Evolutionary conservation across 2,888 invertebrate species (phyloP).

Genomic region (Dynastes maya): DNA sequence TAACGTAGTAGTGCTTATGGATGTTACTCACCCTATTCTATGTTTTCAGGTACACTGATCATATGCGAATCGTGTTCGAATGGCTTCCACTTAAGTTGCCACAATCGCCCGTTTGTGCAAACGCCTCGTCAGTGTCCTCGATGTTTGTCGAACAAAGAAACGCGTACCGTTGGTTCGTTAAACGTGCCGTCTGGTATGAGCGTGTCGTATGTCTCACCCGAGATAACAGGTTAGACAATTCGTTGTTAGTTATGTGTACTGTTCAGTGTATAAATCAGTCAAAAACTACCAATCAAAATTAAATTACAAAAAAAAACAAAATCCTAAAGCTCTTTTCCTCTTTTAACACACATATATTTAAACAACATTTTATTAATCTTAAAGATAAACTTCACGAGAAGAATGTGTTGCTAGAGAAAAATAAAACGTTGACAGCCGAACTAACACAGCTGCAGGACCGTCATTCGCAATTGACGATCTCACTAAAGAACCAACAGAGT

Average conservation of each 20-base stretch:
- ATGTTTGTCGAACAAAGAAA: constrained; percentile 67
- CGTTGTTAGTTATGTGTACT: constrained; percentile 50
- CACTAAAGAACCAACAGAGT: constrained; percentile 66
- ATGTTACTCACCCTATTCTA: not conserved
- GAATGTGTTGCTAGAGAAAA: constrained; percentile 66
- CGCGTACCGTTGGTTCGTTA: constrained; percentile 63
- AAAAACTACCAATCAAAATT: constrained; percentile 35
- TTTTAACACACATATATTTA: constrained; percentile 40
- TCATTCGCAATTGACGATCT: constrained; percentile 69
- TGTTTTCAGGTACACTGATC: constrained; percentile 68
- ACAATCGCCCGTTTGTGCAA: constrained; percentile 70
- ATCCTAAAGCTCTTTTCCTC: constrained; percentile 38
- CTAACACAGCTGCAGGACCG: constrained; percentile 68
- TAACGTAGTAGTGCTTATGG: no score
- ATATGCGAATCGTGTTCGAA: constrained; percentile 72
- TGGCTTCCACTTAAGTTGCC: constrained; percentile 73
- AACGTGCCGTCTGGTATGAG: constrained; percentile 67
- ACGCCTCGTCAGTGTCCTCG: constrained; percentile 71
- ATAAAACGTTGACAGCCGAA: constrained; percentile 66
- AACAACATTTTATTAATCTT: constrained; percentile 58
- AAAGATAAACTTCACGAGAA: constrained; percentile 69
- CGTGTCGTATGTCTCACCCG: constrained; percentile 64
- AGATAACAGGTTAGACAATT: constrained; percentile 65
- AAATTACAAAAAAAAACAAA: constrained; percentile 42
- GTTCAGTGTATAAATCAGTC: constrained; percentile 44